These are phyloP conservation scores for Enoplosus armatus DNA, from an alignment of 2,797 vertebrate species.

Conservation along the genomic window DNA sequence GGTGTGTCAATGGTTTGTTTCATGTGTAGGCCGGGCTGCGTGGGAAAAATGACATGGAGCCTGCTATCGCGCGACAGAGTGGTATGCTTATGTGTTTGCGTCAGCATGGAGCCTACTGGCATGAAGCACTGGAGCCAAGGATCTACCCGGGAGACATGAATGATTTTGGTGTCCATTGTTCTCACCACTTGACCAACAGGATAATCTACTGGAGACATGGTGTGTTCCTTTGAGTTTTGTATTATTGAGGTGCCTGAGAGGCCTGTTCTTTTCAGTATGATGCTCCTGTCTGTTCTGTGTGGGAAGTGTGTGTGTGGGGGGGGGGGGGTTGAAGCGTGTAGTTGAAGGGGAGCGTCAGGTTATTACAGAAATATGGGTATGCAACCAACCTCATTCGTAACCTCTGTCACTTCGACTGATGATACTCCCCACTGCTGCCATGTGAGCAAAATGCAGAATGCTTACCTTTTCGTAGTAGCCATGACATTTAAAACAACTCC, in stretches of 20 bases:
- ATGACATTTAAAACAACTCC: too few relatives aligned
- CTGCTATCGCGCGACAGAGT: conserved; percentile 66
- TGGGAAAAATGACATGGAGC: conserved; percentile 75
- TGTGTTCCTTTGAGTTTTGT: conserved; percentile 78
- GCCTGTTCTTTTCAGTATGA: conserved; percentile 46
- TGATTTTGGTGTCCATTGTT: conserved; percentile 77
- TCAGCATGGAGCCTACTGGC: conserved; percentile 72
- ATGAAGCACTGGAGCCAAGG: conserved; percentile 73
- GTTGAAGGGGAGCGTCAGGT: neutral
- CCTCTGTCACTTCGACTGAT: neutral
- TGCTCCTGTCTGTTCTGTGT: conserved; percentile 42
- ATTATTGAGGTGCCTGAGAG: conserved; percentile 54
- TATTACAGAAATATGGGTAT: neutral
- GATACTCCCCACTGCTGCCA: neutral
- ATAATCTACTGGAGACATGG: conserved; percentile 73
- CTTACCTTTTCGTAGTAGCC: neutral
- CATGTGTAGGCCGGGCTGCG: conserved; percentile 74
- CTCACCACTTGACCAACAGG: conserved; percentile 72
- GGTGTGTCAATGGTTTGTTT: conserved; percentile 81
- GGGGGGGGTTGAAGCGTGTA: too few relatives aligned
- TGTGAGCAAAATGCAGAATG: conserved; percentile 12
- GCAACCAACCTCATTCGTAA: neutral
- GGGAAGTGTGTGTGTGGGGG: conserved; percentile 23
- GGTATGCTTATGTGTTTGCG: conserved; percentile 75
- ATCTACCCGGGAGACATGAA: conserved; percentile 75